Conservation (phyloP, 2,113 vertebrate genomes). For the Osmerus eperlanus region DNA sequence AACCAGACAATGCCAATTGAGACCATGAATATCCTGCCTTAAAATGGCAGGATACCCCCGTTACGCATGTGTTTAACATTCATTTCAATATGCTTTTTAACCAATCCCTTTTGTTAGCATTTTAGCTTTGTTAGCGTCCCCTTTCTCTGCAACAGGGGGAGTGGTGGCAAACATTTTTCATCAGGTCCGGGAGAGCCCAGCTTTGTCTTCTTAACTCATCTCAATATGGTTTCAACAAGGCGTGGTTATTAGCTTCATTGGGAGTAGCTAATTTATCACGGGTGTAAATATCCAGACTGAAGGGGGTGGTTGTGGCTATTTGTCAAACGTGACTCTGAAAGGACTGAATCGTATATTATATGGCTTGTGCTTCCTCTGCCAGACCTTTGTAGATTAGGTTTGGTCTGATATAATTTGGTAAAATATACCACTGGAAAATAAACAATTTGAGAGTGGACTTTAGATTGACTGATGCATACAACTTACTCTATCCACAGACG, state of each 20-base stretch:
- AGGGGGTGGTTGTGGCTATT: neutral
- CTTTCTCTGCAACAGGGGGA: slow-evolving; percentile 2
- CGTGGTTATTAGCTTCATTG: slow-evolving; percentile 4
- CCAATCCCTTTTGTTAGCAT: neutral
- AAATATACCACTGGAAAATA: no score
- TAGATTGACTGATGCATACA: no score
- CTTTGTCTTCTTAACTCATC: slow-evolving; percentile 7
- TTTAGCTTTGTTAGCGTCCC: neutral
- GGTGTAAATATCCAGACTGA: slow-evolving; percentile 1
- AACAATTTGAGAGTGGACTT: no score
- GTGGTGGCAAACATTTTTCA: slow-evolving; percentile 2
- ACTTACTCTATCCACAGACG: no score
- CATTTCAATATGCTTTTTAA: slow-evolving; percentile 16
- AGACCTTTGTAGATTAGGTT: no score
- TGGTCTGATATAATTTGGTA: no score
- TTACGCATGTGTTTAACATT: slow-evolving; percentile 7
- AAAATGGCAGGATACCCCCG: neutral
- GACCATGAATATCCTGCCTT: slow-evolving; percentile 8
- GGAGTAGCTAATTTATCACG: neutral
- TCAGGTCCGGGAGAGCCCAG: neutral
- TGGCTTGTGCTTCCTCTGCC: neutral
- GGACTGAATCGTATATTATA: neutral
- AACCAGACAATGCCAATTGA: slow-evolving; percentile 12
- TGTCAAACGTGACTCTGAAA: slow-evolving; percentile 1
- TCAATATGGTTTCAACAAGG: slow-evolving; percentile 4